Conservation (phyloP, 2,797 vertebrate genomes). For the Betta splendens region DNA sequence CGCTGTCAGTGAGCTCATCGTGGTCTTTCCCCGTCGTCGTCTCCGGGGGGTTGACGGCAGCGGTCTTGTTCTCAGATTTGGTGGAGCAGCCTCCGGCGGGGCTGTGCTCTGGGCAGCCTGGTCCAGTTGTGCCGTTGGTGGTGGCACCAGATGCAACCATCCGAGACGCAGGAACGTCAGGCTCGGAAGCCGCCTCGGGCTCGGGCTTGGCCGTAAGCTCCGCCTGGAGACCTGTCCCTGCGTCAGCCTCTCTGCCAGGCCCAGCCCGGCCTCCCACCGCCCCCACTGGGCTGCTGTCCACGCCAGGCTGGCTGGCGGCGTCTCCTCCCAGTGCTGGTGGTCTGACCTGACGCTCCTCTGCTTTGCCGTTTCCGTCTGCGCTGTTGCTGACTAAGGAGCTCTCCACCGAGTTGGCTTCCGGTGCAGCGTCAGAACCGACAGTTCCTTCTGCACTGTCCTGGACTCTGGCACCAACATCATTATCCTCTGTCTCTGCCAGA, state of each 20-base stretch:
- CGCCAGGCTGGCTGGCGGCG: background rate
- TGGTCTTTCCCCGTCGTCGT: constrained; percentile 77
- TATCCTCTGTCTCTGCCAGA: constrained; percentile 78
- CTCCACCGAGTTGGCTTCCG: constrained; percentile 39
- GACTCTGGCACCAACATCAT: constrained; percentile 39
- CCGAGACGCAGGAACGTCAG: constrained; percentile 39
- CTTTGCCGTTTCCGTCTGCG: constrained; percentile 7
- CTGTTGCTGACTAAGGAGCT: constrained; percentile 18
- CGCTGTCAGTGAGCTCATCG: constrained; percentile 80
- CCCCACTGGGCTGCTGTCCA: background rate
- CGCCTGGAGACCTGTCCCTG: constrained; percentile 27
- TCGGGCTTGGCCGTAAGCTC: constrained; percentile 49
- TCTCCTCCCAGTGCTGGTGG: constrained; percentile 19
- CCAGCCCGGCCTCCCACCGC: constrained; percentile 7
- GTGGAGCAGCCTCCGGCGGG: constrained; percentile 34
- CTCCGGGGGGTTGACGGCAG: constrained; percentile 82
- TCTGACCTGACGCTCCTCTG: constrained; percentile 27
- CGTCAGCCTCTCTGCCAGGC: constrained; percentile 12
- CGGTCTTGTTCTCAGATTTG: constrained; percentile 80
- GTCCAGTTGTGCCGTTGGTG: constrained; percentile 68
- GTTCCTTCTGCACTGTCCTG: constrained; percentile 28
- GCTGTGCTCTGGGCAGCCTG: constrained; percentile 36
- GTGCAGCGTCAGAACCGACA: constrained; percentile 8
- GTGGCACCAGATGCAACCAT: constrained; percentile 24
- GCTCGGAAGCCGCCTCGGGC: constrained; percentile 39